Percentiles rank a stretch among this genome's conserved stretches.
Evolutionary conservation across 2,888 invertebrate genomes (phyloP).

Genomic region (Limnephilus auricula): DNA sequence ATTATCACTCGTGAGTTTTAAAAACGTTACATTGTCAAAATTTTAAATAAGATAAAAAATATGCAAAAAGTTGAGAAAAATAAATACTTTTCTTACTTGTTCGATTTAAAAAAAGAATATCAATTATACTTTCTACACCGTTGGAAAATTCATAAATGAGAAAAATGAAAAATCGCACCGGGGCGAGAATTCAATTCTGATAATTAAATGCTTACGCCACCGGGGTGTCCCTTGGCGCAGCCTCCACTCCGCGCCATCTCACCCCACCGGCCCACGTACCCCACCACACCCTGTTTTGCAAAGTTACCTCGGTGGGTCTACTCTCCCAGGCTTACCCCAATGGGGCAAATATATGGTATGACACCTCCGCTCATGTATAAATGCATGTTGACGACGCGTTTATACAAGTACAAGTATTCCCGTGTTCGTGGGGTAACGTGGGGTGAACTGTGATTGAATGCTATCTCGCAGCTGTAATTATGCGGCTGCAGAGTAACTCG

Average conservation of each 20-base stretch:
- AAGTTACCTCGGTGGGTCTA: constrained; percentile 11
- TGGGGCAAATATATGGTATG: constrained; percentile 63
- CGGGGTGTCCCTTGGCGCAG: constrained; percentile 27
- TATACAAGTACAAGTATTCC: constrained; percentile 47
- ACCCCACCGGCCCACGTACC: constrained; percentile 4
- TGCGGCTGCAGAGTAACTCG: constrained; percentile 22
- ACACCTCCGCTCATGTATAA: constrained; percentile 66
- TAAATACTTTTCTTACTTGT: neutral
- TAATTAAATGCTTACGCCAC: constrained; percentile 65
- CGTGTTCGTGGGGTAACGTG: constrained; percentile 13
- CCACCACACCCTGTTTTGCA: neutral
- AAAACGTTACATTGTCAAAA: neutral
- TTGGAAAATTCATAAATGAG: constrained; percentile 14
- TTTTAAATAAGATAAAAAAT: neutral
- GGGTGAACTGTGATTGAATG: constrained; percentile 44
- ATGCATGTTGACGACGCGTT: constrained; percentile 65
- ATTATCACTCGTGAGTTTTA: neutral
- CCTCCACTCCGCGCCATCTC: constrained; percentile 14
- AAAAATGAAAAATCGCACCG: constrained; percentile 32
- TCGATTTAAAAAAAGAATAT: neutral
- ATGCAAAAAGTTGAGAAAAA: neutral
- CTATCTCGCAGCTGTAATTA: constrained; percentile 32
- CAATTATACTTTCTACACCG: constrained; percentile 5
- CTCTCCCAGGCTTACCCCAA: constrained; percentile 32
- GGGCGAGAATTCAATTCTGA: constrained; percentile 63